A percentile compares a stretch with the other conserved stretches of the same genome.
phyloP scores from a whole-genome alignment of 2,888 invertebrate genomes.

The Carcina quercana region DNA sequence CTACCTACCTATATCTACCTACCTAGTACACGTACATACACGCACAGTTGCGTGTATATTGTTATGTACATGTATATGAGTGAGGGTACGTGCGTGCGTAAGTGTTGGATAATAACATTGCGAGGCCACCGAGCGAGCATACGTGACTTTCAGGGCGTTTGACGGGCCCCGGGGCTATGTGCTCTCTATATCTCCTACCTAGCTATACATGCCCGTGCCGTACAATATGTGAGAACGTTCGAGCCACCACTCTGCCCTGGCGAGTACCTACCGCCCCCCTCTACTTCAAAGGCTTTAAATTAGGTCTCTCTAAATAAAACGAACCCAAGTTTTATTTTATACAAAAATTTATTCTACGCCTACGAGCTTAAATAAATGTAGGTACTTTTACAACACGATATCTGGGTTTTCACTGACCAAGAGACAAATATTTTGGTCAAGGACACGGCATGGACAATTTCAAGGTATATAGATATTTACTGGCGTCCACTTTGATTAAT shows the following conservation, averaged over 20 bases:
- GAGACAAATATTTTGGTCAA: no score
- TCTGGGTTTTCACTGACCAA: no score
- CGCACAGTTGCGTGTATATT: conserved; percentile 11
- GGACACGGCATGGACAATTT: no score
- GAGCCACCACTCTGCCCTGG: conserved; percentile 50
- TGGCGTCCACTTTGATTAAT: no score
- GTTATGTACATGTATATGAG: conserved; percentile 19
- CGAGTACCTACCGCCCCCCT: conserved; percentile 51
- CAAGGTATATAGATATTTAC: no score
- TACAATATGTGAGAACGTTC: conserved; percentile 36
- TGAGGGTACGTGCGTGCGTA: conserved; percentile 53
- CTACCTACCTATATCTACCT: conserved; percentile 29
- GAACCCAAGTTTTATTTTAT: no score
- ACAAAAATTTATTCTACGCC: no score
- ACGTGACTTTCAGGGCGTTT: conserved; percentile 68
- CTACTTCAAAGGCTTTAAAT: conserved; percentile 63
- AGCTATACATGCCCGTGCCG: conserved; percentile 24
- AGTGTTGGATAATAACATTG: conserved; percentile 71
- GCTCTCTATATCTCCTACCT: conserved; percentile 28
- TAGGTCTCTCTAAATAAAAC: conserved; percentile 63
- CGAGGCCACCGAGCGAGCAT: conserved; percentile 56
- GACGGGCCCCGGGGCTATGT: conserved; percentile 60
- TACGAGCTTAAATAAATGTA: no score
- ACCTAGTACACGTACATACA: conserved; percentile 23
- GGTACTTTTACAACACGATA: no score